A percentile compares a stretch with the other conserved stretches of the same genome.
These are phyloP conservation scores for Nysson spinosus DNA, from an alignment of 2,888 invertebrate genomes.

Conservation along the genomic window DNA sequence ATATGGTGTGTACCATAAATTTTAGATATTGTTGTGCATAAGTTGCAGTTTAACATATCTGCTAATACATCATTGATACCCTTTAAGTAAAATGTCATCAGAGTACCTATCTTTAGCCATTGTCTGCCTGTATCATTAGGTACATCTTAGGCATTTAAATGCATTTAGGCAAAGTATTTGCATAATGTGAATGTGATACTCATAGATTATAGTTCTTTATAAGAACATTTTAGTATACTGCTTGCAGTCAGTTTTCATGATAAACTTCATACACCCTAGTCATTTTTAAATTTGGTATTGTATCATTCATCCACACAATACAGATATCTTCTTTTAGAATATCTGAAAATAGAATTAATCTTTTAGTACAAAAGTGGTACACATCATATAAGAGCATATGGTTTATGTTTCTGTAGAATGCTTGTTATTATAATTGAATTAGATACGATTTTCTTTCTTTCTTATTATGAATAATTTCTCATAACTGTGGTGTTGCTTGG, in stretches of 20 bases:
- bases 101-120: too few species aligned
- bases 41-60: too few species aligned
- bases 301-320: too few species aligned
- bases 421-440: constrained; percentile 58
- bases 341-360: not conserved
- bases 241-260: constrained; percentile 1
- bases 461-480: constrained; percentile 51
- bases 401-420: constrained; percentile 56
- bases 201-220: not conserved
- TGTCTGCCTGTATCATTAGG: too few species aligned
- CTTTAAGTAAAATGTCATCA: too few species aligned
- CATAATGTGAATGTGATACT: not conserved
- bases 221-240: not conserved
- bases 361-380: constrained; percentile 38
- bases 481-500: constrained; percentile 70
- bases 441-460: constrained; percentile 46
- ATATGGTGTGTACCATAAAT: constrained; percentile 48
- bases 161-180: not conserved
- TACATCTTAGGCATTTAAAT: not conserved
- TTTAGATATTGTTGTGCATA: too few species aligned
- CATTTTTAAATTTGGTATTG: not conserved
- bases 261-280: not conserved
- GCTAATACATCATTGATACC: too few species aligned
- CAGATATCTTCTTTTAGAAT: not conserved
- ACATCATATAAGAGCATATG: constrained; percentile 43